Evolutionary conservation across 2,888 invertebrate species (phyloP).

Genomic region (Toxonevra muliebris): DNA sequence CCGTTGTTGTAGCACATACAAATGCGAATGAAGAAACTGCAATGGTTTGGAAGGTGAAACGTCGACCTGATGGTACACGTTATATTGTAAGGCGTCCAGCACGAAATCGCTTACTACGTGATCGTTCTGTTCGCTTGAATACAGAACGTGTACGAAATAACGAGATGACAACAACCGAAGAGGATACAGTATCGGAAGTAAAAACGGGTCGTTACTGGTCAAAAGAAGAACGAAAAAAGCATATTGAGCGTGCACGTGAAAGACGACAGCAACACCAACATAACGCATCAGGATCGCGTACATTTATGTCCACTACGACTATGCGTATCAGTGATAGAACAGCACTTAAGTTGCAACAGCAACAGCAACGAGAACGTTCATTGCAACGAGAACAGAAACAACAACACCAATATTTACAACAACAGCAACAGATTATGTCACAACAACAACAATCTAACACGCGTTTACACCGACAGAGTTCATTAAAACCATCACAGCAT

Average conservation of each 20-base stretch:
- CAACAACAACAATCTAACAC: slow-evolving; percentile 24
- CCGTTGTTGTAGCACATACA: slow-evolving; percentile 2
- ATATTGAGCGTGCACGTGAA: slow-evolving; percentile 76
- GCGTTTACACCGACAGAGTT: slow-evolving; percentile 24
- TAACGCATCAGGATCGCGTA: not conserved
- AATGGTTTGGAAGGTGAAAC: slow-evolving; percentile 81
- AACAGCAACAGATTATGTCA: slow-evolving; percentile 18
- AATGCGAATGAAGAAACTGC: slow-evolving; percentile 49
- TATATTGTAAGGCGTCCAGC: slow-evolving; percentile 80
- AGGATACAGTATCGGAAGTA: slow-evolving; percentile 80
- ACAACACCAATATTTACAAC: slow-evolving; percentile 2
- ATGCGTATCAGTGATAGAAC: slow-evolving; percentile 21
- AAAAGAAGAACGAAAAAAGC: slow-evolving; percentile 78
- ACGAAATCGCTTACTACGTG: slow-evolving; percentile 72
- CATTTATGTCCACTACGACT: not conserved
- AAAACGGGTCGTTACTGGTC: slow-evolving; percentile 82
- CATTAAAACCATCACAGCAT: slow-evolving; percentile 35
- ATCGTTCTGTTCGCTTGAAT: slow-evolving; percentile 70
- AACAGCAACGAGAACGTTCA: slow-evolving; percentile 15
- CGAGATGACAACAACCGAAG: slow-evolving; percentile 74
- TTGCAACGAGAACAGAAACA: slow-evolving; percentile 12
- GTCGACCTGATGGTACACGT: slow-evolving; percentile 78
- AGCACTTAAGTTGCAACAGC: slow-evolving; percentile 14
- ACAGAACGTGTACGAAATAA: slow-evolving; percentile 67
- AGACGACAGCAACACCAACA: slow-evolving; percentile 67